Conservation (phyloP, 1,140 invertebrate genomes). For the Trichoplusia ni region DNA sequence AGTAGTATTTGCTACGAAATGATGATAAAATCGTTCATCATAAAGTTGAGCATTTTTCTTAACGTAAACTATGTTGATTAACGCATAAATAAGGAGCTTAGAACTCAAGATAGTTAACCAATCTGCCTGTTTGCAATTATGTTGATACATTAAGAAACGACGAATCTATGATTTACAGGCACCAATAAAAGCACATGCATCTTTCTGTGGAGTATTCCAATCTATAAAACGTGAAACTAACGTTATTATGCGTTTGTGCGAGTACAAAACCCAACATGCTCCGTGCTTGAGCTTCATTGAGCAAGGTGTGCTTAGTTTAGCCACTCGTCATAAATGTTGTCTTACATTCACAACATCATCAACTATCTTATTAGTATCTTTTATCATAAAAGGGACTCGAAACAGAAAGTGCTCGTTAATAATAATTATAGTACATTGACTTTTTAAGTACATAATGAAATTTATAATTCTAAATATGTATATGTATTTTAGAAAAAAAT, state of each 20-base stretch:
- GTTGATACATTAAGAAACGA: constrained; percentile 11
- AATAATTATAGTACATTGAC: constrained; percentile 42
- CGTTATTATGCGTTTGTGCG: constrained; percentile 65
- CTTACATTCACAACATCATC: background rate
- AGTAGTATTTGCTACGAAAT: constrained; percentile 20
- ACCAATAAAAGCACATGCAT: constrained; percentile 60
- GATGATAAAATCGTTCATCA: constrained; percentile 42
- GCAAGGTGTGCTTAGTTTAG: constrained; percentile 49
- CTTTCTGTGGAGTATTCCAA: constrained; percentile 39
- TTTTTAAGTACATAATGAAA: constrained; percentile 69
- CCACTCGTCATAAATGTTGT: background rate
- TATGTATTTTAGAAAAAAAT: constrained; percentile 42
- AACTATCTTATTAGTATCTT: constrained; percentile 1
- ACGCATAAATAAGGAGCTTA: constrained; percentile 24
- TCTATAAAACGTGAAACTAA: constrained; percentile 33
- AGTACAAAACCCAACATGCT: constrained; percentile 49
- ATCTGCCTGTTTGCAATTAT: constrained; percentile 14
- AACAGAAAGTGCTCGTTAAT: constrained; percentile 42
- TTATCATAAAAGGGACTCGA: constrained; percentile 15
- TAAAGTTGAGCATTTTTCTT: constrained; percentile 48
- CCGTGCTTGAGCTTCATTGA: constrained; percentile 72
- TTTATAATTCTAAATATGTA: constrained; percentile 49
- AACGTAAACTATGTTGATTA: constrained; percentile 34
- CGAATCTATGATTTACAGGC: constrained; percentile 39
- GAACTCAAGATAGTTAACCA: constrained; percentile 12